These are phyloP conservation scores for Pseudomyrmex flavicornis DNA, from an alignment of 1,140 invertebrate genomes.

Conservation along the genomic window DNA sequence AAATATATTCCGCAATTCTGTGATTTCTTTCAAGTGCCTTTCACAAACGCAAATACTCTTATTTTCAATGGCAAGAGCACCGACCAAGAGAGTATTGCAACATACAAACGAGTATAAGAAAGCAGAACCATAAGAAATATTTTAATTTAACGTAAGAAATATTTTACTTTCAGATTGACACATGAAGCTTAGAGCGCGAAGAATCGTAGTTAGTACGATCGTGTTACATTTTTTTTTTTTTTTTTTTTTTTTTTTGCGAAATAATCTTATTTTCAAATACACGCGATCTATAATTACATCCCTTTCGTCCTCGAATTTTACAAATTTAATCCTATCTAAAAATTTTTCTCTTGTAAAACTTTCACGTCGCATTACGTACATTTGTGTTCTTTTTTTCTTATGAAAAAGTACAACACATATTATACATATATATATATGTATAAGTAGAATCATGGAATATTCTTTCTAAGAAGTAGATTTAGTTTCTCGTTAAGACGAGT, in stretches of 20 bases:
- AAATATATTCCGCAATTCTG: too few relatives aligned
- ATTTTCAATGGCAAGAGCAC: background rate
- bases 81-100: background rate
- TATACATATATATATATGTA: conserved; percentile 11
- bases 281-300: background rate
- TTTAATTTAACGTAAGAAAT: background rate
- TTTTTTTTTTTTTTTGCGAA: conserved; percentile 20
- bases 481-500: background rate
- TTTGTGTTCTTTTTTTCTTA: background rate
- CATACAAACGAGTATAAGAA: too few relatives aligned
- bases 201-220: background rate
- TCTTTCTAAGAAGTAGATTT: conserved; percentile 13
- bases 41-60: background rate
- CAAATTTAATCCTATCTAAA: conserved; percentile 34
- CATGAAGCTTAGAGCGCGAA: background rate
- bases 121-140: too few relatives aligned
- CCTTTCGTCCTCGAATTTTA: conserved; percentile 45
- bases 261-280: background rate
- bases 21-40: too few relatives aligned
- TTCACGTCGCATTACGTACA: conserved; percentile 14
- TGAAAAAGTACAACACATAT: background rate
- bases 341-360: conserved; percentile 19
- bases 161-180: too few relatives aligned
- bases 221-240: background rate
- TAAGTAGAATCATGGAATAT: conserved; percentile 19